Base-by-base conservation (phyloP, 2,113 vertebrate species). In the Climacteris rufus region DNA sequence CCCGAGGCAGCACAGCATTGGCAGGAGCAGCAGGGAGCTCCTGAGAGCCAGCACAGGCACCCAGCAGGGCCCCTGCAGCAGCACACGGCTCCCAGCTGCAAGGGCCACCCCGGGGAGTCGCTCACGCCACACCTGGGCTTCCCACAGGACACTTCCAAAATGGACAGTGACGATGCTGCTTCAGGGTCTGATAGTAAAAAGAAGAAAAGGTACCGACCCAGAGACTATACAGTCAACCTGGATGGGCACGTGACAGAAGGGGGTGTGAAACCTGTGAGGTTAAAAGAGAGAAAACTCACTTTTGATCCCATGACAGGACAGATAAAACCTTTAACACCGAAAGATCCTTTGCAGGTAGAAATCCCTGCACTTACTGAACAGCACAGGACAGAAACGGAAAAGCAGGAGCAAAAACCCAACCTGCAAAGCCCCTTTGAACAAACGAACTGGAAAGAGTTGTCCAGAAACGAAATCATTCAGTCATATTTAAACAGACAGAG, bases 381-480 rank as follows among this genome's bases (percentile, higher is more conserved):
- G 85, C 98, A 97, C 93, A 98, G 99, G 98, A 99, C 98, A 97
- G 99, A 98, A 91, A 97, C 83, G 30, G 97, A 97, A 45, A 98
- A 98, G 94, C 98, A 97, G 69, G 98, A 98, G 96, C 97, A 97
- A 75, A 97, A 98, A 66, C 95, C 98, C 76, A 96, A 96, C 92
- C 96, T 98, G 88, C 98, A 98, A 94, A 99, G 98, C 96, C 98
- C 98, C 66, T 98, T 99, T 88, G 98, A 99, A 97, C 99, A 99
- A 97, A 99, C 98, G 31, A 99, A 99, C 98, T 99, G 99, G 98
- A 99, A 99, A 96, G 99, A 99, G 83, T 96, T 99, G 87, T 99
- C 99, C 7, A 98, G 98, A 94, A 99, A 98, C 0, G 98, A 99
- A 97, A 99, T 99, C 77, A 99, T 99, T 96, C 98, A 99, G 97